Conservation (phyloP, 2,113 vertebrate genomes). For the Vulpes ferrilata region DNA sequence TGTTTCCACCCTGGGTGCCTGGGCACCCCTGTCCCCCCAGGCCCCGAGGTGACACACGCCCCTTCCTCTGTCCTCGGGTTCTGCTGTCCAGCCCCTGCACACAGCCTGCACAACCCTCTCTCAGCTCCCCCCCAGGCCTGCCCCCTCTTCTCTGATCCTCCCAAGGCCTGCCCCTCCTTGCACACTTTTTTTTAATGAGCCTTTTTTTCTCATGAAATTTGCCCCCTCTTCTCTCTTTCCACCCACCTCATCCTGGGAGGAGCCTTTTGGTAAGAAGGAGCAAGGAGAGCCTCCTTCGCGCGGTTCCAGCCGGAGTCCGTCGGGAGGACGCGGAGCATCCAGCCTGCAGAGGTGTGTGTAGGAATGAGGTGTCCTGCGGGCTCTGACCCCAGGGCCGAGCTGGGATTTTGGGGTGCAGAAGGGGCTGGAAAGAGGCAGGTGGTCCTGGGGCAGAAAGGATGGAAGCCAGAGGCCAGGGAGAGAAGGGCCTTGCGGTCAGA, state of each 20-base stretch:
- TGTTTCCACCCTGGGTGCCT: not conserved
- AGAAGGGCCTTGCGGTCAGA: not conserved
- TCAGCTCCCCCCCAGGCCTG: accelerated
- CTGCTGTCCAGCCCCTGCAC: not conserved
- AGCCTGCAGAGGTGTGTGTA: not conserved
- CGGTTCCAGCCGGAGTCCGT: too few species aligned
- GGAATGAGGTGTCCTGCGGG: not conserved
- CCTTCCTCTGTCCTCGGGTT: accelerated
- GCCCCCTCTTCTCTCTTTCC: not conserved
- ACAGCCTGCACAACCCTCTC: too few species aligned
- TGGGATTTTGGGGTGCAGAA: not conserved
- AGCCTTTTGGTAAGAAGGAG: not conserved
- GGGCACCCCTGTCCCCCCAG: accelerated
- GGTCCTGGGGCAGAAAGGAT: too few species aligned
- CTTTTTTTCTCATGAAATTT: not conserved
- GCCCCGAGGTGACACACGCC: not conserved
- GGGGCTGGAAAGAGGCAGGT: not conserved
- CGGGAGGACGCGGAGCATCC: accelerated
- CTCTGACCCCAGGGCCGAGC: not conserved
- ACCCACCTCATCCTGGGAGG: not conserved
- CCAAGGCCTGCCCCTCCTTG: not conserved
- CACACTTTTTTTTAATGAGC: not conserved
- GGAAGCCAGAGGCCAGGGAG: not conserved
- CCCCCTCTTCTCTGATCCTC: not conserved
- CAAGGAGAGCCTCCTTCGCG: not conserved